phyloP scores from a whole-genome alignment of 2,797 vertebrate species.

The Okamejei kenojei region DNA sequence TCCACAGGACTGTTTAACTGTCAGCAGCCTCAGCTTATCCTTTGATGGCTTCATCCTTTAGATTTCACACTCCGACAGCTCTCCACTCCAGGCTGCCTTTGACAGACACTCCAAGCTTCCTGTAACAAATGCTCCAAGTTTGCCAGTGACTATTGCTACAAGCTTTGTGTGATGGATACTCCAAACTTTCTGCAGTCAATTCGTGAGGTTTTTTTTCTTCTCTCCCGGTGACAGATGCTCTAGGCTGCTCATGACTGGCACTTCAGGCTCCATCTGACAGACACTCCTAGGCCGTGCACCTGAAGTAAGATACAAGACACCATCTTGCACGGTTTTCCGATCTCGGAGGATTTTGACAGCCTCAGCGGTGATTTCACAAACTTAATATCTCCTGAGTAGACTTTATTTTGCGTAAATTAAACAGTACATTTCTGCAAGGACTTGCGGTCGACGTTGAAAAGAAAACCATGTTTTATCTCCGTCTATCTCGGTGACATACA shows the following conservation, averaged over 20 bases:
- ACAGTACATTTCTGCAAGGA: not conserved
- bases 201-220: not conserved
- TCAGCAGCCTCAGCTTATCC: slow-evolving; percentile 22
- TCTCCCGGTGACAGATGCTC: slow-evolving; percentile 21
- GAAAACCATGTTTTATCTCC: not conserved
- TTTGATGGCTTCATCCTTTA: slow-evolving; percentile 32
- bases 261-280: slow-evolving; percentile 11
- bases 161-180: slow-evolving; percentile 29
- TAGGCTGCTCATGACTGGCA: slow-evolving; percentile 30
- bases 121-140: slow-evolving; percentile 35
- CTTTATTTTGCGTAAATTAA: not conserved
- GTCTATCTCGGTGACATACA: not conserved
- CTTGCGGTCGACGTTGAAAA: not conserved
- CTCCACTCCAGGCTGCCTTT: slow-evolving; percentile 33
- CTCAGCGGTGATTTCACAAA: not conserved
- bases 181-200: slow-evolving; percentile 28
- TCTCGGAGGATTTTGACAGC: not conserved
- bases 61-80: slow-evolving; percentile 34
- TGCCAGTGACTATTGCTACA: not conserved
- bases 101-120: slow-evolving; percentile 32
- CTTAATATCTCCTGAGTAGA: not conserved
- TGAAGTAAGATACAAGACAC: not conserved
- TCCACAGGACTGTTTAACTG: slow-evolving; percentile 17
- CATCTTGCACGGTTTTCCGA: not conserved
- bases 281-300: not conserved